Base-by-base conservation (phyloP, 2,797 vertebrate genomes). In the Eidolon dupreanum region DNA sequence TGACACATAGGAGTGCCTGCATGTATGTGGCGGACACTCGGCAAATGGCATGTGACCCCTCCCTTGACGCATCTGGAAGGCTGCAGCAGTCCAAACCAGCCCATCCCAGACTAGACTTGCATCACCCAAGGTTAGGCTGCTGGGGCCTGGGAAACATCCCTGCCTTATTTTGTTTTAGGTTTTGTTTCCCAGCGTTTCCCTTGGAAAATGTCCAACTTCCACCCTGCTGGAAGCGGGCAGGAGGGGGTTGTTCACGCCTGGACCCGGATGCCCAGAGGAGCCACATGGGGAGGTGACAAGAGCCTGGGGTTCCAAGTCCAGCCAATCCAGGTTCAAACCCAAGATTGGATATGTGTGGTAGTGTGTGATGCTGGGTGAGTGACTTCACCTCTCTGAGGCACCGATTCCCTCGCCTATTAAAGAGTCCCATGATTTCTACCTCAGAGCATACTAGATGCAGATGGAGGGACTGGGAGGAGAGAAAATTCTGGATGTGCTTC, bases 171-270 rank as follows among this genome's bases (percentile, higher is more conserved):
- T 95, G 85, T 95, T 96, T 96, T 36, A 95, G 89, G 92, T 96
- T 96, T 97, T 94, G 90, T 96, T 97, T 97, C 95, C 93, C 96
- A 92, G 94, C 77, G 70, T 96, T 97, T 97, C 96, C 97, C 95
- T 97, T 96, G 97, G 97, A 95, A 83, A 87, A 96, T 63, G 59
- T 86, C 97, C 97, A 97, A 92, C 95, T 95, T 98, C 97, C 96
- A 96, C 96, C 66, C 84, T 51, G 31, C 96, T 95, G 78, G 90
- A 97, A 95, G 85, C 38, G 90, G 89, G 89, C 85, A 88, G 96
- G 73, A 55, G 95, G 61, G 46, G 78, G 61, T 87, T 95, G 93
- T 95, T 97, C 92, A 63, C n/a, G 77, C 96, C 84, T 86, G 65
- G 73, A 85, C 88, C 90, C 66, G 68, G 93, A 77, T 94, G 68